Conservation (phyloP, 2,888 invertebrate species). For the Archaeoteleia sp. region DNA sequence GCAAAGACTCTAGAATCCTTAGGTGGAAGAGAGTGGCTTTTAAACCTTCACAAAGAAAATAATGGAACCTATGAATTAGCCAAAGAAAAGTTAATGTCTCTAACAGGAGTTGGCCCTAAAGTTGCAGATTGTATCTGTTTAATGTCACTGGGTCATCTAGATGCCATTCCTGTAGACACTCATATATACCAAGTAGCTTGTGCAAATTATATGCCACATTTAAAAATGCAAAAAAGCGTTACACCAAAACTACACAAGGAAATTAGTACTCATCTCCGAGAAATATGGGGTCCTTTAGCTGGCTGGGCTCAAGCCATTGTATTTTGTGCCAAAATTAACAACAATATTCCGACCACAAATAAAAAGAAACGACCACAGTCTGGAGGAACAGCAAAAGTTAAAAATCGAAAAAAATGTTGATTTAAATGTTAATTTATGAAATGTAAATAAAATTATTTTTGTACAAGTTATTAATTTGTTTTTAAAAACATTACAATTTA, state of each 20-base stretch:
- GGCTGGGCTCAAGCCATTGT: constrained; percentile 97
- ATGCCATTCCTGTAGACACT: constrained; percentile 95
- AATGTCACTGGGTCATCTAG: constrained; percentile 93
- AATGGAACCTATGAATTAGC: constrained; percentile 83
- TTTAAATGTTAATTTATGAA: too few species aligned
- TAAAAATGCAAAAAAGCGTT: constrained; percentile 84
- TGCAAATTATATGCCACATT: constrained; percentile 85
- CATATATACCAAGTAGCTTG: constrained; percentile 95
- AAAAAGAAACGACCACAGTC: too few species aligned
- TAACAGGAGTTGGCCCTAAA: constrained; percentile 96
- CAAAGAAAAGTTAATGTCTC: constrained; percentile 82
- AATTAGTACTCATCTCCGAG: constrained; percentile 87
- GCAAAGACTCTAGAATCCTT: constrained; percentile 82
- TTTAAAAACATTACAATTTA: too few species aligned
- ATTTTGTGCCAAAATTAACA: constrained; percentile 69
- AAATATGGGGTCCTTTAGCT: constrained; percentile 88
- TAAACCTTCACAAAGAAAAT: constrained; percentile 77
- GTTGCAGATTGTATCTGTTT: constrained; percentile 98
- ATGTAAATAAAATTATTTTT: too few species aligned
- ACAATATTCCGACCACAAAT: constrained; percentile 38
- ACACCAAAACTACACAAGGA: constrained; percentile 90
- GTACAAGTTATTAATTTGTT: too few species aligned
- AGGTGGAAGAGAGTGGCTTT: constrained; percentile 85
- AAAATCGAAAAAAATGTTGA: too few species aligned
- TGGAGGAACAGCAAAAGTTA: too few species aligned